Percentiles rank a stretch among this genome's conserved stretches.
These are phyloP conservation scores for Formica aserva DNA, from an alignment of 2,888 invertebrate species.

Conservation along the genomic window DNA sequence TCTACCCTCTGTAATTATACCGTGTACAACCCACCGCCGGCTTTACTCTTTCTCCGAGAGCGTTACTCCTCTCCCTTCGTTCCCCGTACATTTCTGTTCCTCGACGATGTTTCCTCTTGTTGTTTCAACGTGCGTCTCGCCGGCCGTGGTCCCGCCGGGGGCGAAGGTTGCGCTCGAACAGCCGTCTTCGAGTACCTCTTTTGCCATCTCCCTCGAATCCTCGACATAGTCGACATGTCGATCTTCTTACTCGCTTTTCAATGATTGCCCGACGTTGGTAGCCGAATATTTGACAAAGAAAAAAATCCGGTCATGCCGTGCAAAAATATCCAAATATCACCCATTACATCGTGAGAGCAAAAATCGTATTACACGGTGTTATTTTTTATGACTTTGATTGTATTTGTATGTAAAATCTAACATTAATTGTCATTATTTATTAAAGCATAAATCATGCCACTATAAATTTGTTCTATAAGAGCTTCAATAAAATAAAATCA, in stretches of 20 bases:
- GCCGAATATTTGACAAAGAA: neutral
- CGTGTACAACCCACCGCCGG: slow-evolving; percentile 75
- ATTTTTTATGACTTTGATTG: neutral
- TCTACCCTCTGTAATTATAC: slow-evolving; percentile 82
- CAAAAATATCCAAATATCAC: neutral
- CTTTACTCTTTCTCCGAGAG: slow-evolving; percentile 70
- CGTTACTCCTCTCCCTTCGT: slow-evolving; percentile 66
- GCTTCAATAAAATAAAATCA: neutral
- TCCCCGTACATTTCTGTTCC: slow-evolving; percentile 65
- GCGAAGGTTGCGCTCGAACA: slow-evolving; percentile 74
- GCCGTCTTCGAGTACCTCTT: slow-evolving; percentile 66
- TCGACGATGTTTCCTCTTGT: slow-evolving; percentile 68
- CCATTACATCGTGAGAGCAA: neutral
- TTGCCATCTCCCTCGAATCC: slow-evolving; percentile 47
- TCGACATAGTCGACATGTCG: slow-evolving; percentile 28
- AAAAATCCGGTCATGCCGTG: neutral
- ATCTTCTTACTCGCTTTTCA: slow-evolving; percentile 29
- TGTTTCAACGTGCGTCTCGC: slow-evolving; percentile 71
- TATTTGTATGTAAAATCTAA: neutral
- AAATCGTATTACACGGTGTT: neutral
- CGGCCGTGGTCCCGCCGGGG: slow-evolving; percentile 76
- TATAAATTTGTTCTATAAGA: slow-evolving; percentile 13
- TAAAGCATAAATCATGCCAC: neutral
- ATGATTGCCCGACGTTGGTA: slow-evolving; percentile 8
- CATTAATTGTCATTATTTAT: neutral